Evolutionary conservation across 2,113 vertebrate species (phyloP).

Genomic region (Ascaphus truei): DNA sequence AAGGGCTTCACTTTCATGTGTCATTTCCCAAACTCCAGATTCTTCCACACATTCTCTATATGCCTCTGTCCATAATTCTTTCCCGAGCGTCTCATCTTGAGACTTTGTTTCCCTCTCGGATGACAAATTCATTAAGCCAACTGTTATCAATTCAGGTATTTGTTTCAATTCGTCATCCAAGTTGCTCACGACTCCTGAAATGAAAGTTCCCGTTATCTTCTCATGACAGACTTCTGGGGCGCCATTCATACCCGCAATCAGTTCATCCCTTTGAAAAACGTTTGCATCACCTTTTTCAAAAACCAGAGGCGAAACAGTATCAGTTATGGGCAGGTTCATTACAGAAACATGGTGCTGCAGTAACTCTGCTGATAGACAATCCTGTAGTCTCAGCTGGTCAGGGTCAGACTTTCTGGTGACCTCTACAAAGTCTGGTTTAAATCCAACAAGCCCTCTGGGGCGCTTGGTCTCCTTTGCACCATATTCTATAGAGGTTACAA

Average conservation of each 20-base stretch:
- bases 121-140: too few relatives aligned
- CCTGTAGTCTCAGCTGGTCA: slow-evolving; percentile 35
- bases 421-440: slow-evolving; percentile 41
- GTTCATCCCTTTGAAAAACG: neutral
- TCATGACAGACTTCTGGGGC: neutral
- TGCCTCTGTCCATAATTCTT: too few relatives aligned
- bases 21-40: too few relatives aligned
- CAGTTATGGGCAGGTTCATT: too few relatives aligned
- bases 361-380: too few relatives aligned
- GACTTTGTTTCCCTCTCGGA: neutral
- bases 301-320: neutral
- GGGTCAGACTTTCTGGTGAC: accelerated
- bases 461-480: slow-evolving; percentile 60
- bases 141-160: too few relatives aligned
- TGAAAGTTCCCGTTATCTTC: too few relatives aligned
- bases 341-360: too few relatives aligned
- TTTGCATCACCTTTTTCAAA: neutral
- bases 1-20: too few relatives aligned
- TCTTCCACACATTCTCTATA: too few relatives aligned
- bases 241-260: neutral
- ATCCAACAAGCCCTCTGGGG: slow-evolving; percentile 54
- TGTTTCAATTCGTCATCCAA: too few relatives aligned
- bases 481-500: slow-evolving; percentile 65
- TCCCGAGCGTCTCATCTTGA: neutral
- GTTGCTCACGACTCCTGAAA: too few relatives aligned